A percentile compares a stretch with the other conserved stretches of the same genome.
phyloP scores from a whole-genome alignment of 2,113 vertebrate genomes.

The Bubalus kerabau region DNA sequence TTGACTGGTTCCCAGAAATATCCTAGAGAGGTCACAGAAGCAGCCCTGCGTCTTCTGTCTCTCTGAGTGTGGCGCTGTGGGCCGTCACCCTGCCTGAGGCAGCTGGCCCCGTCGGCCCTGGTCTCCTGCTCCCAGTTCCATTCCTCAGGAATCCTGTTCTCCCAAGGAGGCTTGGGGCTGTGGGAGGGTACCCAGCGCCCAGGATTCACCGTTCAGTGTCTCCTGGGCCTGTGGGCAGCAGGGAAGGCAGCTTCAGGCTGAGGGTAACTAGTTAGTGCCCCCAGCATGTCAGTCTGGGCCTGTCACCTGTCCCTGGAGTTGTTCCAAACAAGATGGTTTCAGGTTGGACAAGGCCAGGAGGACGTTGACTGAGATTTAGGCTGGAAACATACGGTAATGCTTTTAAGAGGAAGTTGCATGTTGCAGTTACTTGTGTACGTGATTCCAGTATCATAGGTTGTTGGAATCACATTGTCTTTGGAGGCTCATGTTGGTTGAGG shows the following conservation, averaged over 20 bases:
- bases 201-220: neutral
- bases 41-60: neutral
- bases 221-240: neutral
- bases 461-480: neutral
- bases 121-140: neutral
- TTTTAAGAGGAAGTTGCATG: neutral
- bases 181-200: neutral
- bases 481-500: neutral
- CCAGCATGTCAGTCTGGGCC: rapidly evolving
- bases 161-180: neutral
- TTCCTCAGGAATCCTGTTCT: neutral
- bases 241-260: neutral
- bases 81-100: neutral
- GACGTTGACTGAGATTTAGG: neutral
- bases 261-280: rapidly evolving
- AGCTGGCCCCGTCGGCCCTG: neutral
- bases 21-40: constrained; percentile 28
- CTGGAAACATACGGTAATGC: neutral
- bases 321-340: neutral
- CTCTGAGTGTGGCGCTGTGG: neutral
- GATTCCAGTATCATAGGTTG: neutral
- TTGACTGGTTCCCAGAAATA: constrained; percentile 50
- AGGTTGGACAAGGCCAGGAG: neutral
- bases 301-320: neutral
- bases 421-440: neutral